These are phyloP conservation scores for Phalanger gymnotis DNA, from an alignment of 2,797 vertebrate genomes.

Conservation along the genomic window DNA sequence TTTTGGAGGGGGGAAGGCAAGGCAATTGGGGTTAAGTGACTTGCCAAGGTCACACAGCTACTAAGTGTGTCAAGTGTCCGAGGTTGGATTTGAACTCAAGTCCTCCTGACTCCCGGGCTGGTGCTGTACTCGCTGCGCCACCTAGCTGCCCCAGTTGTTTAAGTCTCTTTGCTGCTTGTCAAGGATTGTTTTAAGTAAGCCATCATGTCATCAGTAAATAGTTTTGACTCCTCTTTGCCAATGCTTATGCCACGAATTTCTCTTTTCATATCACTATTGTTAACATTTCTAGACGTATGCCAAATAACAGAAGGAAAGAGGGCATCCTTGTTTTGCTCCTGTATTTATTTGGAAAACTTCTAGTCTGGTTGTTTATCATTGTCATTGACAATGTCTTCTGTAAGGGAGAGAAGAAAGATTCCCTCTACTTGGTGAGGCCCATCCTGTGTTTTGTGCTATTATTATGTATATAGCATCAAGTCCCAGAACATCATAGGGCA, in stretches of 20 bases:
- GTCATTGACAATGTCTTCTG: background rate
- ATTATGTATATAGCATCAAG: background rate
- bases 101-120: no score
- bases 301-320: background rate
- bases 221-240: background rate
- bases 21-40: no score
- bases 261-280: background rate
- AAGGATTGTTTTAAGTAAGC: background rate
- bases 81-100: no score
- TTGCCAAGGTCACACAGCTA: no score
- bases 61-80: no score
- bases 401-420: background rate
- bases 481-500: background rate
- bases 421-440: background rate
- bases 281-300: background rate
- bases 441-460: background rate
- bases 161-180: background rate
- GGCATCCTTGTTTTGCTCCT: background rate
- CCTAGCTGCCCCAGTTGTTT: no score
- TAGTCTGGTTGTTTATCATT: background rate
- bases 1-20: no score
- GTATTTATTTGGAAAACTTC: background rate
- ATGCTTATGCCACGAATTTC: background rate
- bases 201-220: background rate
- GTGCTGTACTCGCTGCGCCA: no score